Percentiles rank a stretch among this genome's conserved stretches.
Conservation (phyloP, 2,113 vertebrate species). For the Tetrax tetrax region DNA sequence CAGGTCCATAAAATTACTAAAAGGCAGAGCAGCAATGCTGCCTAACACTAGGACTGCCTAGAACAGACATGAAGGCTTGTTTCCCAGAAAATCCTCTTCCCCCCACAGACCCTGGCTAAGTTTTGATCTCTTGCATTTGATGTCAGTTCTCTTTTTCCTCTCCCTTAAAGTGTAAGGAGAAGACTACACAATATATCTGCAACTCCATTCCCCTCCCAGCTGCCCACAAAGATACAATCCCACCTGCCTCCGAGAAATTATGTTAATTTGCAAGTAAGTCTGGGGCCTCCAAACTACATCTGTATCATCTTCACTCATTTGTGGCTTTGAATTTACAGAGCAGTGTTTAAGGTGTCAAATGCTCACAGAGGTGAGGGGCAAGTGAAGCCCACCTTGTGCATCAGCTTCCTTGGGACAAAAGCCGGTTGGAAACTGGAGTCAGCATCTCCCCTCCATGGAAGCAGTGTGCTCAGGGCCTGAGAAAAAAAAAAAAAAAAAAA, state of each 20-base stretch:
- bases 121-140: background rate
- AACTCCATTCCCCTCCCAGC: background rate
- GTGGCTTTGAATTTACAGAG: background rate
- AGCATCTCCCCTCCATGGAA: background rate
- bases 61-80: background rate
- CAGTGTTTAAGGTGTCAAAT: background rate
- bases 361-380: background rate
- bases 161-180: background rate
- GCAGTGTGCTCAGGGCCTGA: background rate
- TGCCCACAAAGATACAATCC: background rate
- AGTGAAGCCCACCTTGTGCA: background rate
- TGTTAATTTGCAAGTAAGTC: background rate
- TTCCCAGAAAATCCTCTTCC: background rate
- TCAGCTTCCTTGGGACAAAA: background rate
- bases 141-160: background rate
- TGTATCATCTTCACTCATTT: background rate
- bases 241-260: background rate
- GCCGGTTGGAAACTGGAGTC: background rate
- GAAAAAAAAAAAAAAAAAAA: too few species aligned
- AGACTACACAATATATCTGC: background rate
- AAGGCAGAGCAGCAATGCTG: background rate
- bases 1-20: slow-evolving; percentile 36
- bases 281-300: background rate
- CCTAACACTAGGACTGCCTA: background rate
- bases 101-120: background rate